phyloP scores from a whole-genome alignment of 1,140 invertebrate genomes.

The Arion vulgaris region DNA sequence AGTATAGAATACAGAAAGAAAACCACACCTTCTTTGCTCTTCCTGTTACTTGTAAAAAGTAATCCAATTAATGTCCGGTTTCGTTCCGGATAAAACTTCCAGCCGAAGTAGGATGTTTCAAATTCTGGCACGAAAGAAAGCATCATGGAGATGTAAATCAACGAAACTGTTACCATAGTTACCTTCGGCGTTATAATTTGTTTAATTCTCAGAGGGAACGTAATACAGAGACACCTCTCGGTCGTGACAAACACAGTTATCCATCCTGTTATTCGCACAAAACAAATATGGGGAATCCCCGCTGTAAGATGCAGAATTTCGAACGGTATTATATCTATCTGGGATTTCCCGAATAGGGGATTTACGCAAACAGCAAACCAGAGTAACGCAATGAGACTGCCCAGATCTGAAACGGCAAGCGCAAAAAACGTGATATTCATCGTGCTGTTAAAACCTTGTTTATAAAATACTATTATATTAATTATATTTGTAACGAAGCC shows the following conservation, averaged over 20 bases:
- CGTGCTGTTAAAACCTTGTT: constrained; percentile 11
- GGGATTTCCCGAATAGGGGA: not conserved
- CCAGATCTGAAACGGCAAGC: constrained; percentile 11
- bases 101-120: constrained; percentile 2
- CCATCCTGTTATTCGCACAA: not conserved
- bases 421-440: constrained; percentile 18
- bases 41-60: constrained; percentile 8
- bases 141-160: constrained; percentile 15
- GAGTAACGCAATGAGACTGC: not conserved
- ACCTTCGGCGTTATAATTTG: constrained; percentile 20
- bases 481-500: not conserved
- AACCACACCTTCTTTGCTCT: not conserved
- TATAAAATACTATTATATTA: constrained; percentile 1
- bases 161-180: not conserved
- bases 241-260: constrained; percentile 24
- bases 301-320: constrained; percentile 4
- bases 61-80: constrained; percentile 1
- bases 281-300: not conserved
- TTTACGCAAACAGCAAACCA: constrained; percentile 13
- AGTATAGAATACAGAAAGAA: not conserved
- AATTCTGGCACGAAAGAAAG: not conserved
- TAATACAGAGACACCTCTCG: constrained; percentile 28
- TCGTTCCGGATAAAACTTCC: constrained; percentile 1
- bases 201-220: constrained; percentile 14
- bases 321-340: not conserved